Evolutionary conservation across 2,888 invertebrate species (phyloP).

Genomic region (Cyclophora punctaria): DNA sequence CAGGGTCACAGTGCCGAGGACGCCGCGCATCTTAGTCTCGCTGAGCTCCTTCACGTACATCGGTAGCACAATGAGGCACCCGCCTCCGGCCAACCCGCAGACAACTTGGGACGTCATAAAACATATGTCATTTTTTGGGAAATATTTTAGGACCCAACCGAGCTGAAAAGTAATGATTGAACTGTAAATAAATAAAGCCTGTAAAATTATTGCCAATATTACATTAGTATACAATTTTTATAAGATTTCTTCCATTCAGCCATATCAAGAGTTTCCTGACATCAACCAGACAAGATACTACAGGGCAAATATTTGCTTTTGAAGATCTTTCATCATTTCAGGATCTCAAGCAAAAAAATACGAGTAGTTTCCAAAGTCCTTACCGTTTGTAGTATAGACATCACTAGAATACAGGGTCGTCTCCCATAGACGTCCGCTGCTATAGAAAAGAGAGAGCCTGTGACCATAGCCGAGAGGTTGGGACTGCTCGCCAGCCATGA

Average conservation of each 20-base stretch:
- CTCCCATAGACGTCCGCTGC: conserved; percentile 55
- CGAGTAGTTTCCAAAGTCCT: conserved; percentile 24
- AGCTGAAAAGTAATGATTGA: too few species aligned
- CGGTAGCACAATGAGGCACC: conserved; percentile 36
- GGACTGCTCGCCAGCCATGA: conserved; percentile 60
- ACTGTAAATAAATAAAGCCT: too few species aligned
- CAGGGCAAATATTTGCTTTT: not conserved
- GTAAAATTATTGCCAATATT: not conserved
- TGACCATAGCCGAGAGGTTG: conserved; percentile 48
- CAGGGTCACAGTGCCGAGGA: conserved; percentile 30
- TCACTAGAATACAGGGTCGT: conserved; percentile 48
- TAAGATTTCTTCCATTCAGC: not conserved
- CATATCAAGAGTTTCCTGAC: not conserved
- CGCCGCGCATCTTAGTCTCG: conserved; percentile 40
- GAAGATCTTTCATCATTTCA: not conserved
- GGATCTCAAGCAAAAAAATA: not conserved
- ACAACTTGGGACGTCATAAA: conserved; percentile 35
- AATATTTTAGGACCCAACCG: conserved; percentile 28
- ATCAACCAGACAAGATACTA: not conserved
- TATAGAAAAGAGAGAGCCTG: conserved; percentile 48
- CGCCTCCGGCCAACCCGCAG: conserved; percentile 34
- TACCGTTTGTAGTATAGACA: conserved; percentile 56
- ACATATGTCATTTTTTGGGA: conserved; percentile 22
- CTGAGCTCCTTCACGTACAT: conserved; percentile 50
- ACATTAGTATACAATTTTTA: not conserved